A percentile compares a stretch with the other conserved stretches of the same genome.
These are phyloP conservation scores for Percopsis transmontana DNA, from an alignment of 2,113 vertebrate species.

Conservation along the genomic window DNA sequence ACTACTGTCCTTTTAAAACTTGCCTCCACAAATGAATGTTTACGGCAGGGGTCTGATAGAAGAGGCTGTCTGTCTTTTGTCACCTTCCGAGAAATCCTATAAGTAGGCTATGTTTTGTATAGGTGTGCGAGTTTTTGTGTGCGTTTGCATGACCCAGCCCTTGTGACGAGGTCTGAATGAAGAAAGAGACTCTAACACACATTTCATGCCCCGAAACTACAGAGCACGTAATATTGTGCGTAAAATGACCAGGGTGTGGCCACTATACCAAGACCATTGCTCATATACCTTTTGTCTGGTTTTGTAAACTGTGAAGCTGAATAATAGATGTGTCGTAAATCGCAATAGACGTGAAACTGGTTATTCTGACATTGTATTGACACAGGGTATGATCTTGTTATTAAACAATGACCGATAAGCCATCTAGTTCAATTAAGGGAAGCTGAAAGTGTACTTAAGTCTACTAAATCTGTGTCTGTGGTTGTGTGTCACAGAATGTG, in stretches of 20 bases:
- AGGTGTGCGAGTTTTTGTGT: too few species aligned
- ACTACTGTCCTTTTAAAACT: neutral
- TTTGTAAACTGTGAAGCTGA: constrained; percentile 35
- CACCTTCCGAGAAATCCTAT: neutral
- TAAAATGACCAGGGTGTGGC: constrained; percentile 31
- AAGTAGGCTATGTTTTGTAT: too few species aligned
- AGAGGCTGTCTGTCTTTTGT: neutral
- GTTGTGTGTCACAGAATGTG: neutral
- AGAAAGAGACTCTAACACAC: neutral
- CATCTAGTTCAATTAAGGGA: too few species aligned
- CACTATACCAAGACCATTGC: constrained; percentile 23
- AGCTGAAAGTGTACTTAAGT: neutral
- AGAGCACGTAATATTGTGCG: constrained; percentile 30
- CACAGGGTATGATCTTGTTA: neutral
- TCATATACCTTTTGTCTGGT: constrained; percentile 50
- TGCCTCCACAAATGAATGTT: constrained; percentile 23
- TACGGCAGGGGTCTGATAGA: constrained; percentile 14
- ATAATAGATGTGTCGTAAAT: neutral
- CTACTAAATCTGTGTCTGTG: neutral
- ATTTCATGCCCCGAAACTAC: constrained; percentile 16
- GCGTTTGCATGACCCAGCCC: too few species aligned
- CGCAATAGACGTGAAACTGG: neutral
- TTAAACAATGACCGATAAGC: neutral
- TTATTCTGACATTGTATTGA: neutral
- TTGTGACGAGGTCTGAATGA: neutral